Percentiles rank a stretch among this genome's conserved stretches.
Conservation (phyloP, 1,140 invertebrate genomes). For the Pinna nobilis region DNA sequence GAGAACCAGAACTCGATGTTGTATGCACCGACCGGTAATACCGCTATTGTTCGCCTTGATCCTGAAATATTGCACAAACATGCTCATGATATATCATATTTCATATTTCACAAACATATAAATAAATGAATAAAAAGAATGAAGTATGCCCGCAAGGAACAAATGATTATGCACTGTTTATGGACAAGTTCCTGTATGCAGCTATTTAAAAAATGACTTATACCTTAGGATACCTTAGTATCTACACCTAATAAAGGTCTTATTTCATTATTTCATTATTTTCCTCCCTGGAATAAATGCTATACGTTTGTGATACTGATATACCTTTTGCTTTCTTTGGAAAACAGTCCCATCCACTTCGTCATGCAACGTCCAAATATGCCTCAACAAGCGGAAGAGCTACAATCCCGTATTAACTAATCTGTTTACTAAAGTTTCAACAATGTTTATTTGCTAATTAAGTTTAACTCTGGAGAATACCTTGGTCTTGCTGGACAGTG, state of each 20-base stretch:
- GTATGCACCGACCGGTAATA: constrained; percentile 21
- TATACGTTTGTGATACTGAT: too few relatives aligned
- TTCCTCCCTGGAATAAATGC: too few relatives aligned
- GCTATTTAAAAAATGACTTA: too few relatives aligned
- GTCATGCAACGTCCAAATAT: background rate
- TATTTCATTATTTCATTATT: background rate
- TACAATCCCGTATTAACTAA: background rate
- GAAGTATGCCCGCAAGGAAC: too few relatives aligned
- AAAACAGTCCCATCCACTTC: background rate
- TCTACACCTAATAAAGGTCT: too few relatives aligned
- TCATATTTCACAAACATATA: too few relatives aligned
- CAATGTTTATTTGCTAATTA: background rate
- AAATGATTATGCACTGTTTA: background rate
- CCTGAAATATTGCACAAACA: background rate
- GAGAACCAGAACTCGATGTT: constrained; percentile 30
- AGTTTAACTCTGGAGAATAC: background rate
- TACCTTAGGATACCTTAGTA: background rate
- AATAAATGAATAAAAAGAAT: too few relatives aligned
- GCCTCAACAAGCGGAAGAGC: too few relatives aligned
- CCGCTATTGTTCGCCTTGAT: constrained; percentile 5
- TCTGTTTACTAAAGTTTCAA: background rate
- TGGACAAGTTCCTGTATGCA: constrained; percentile 3
- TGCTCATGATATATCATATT: too few relatives aligned
- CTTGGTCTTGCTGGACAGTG: background rate
- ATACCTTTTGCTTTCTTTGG: too few relatives aligned